Evolutionary conservation across 2,888 invertebrate species (phyloP).

Genomic region (Tenthredo distinguenda): DNA sequence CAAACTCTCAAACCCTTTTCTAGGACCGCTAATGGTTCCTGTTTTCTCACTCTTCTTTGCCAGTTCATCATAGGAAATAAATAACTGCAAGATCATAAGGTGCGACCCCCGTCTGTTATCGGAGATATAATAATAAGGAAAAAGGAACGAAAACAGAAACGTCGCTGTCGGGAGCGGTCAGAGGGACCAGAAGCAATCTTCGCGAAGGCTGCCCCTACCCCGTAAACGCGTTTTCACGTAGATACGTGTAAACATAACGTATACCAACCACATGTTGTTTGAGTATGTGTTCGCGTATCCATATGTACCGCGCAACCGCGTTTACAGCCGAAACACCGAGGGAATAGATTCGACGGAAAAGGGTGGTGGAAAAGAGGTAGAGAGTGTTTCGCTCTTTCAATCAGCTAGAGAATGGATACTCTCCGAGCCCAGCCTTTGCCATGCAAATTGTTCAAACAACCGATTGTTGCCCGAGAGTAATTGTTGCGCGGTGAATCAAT

Average conservation of each 20-base stretch:
- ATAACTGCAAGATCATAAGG: not conserved
- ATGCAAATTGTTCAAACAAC: slow-evolving; percentile 52
- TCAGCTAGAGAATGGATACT: slow-evolving; percentile 45
- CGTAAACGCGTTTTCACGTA: slow-evolving; percentile 13
- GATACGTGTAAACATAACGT: not conserved
- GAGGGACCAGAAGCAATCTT: slow-evolving; percentile 27
- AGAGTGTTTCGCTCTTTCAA: slow-evolving; percentile 44
- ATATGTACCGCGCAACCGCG: not conserved
- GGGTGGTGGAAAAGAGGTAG: slow-evolving; percentile 13
- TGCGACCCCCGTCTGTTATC: not conserved
- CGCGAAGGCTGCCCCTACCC: slow-evolving; percentile 1
- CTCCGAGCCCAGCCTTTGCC: slow-evolving; percentile 42
- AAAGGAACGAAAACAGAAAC: not conserved
- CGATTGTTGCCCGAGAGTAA: slow-evolving; percentile 47
- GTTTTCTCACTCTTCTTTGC: not conserved
- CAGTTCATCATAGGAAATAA: not conserved
- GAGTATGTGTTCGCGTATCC: not conserved
- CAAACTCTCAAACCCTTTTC: not conserved
- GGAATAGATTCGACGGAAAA: slow-evolving; percentile 38
- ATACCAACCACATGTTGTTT: not conserved
- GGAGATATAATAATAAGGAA: not conserved
- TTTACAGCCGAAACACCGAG: slow-evolving; percentile 31
- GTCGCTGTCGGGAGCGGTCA: slow-evolving; percentile 1
- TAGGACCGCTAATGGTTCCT: not conserved
- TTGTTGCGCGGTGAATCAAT: slow-evolving; percentile 41